Evolutionary conservation across 2,113 vertebrate genomes (phyloP), one percentile per base, ranked within the genome.

Genomic region (Brachypodius melanocephalos): DNA sequence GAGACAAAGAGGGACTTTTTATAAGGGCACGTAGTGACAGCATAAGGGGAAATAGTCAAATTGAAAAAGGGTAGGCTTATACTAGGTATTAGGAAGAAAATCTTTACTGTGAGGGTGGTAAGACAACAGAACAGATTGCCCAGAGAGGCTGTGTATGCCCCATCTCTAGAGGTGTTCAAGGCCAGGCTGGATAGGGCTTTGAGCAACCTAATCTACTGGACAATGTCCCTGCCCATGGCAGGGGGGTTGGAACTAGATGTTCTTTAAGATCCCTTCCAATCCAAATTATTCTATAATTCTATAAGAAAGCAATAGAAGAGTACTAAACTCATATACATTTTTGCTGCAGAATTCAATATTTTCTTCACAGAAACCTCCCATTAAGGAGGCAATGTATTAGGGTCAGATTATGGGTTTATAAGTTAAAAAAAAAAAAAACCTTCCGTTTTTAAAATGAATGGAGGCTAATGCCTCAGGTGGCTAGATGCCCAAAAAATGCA

Each of bases 241-340:
- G 9, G 2, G 11, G 3, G 3, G 1, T 3, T 48, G 17, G 25
- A 79, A 31, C 19, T 17, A 34, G 17, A 34, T 26, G 5, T 9
- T 62, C 24, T 48, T 34, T 31, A 71, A 55, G 25, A n/a, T 42
- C 11, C 5, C 13, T 55, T 63, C 7, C 8, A 62, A 42, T 14
- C 4, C 24, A 62, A 31, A 55, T 42, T 9, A 42, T 48, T 79
- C 48, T n/a, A 21, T 34, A 6, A 31, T 25, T 87, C 40, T 29
- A 3, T 17, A 62, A 48, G 32, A 87, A 88, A n/a, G 1, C 32
- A 49, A 46, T 5, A 63, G 3, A 57, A 62, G 21, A 58, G 31
- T n/a, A 73, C 19, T 68, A 40, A 62, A 45, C 55, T 45, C 54
- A 2, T 16, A 34, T 11, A 32, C 1, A 28, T 43, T 75, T 78